Conservation (phyloP, 2,113 vertebrate species). For the Ailurus styani region DNA sequence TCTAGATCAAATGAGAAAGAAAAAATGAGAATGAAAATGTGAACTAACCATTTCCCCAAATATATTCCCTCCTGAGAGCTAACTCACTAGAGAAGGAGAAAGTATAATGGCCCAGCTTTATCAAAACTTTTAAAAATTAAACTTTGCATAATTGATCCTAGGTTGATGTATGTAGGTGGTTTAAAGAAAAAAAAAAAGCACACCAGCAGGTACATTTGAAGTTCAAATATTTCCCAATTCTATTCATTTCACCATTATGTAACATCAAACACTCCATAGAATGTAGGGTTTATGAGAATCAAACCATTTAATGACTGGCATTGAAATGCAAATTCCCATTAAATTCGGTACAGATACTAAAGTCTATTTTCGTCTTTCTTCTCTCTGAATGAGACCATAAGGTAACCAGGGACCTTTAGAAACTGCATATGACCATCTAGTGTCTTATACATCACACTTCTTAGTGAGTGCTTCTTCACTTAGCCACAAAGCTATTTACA, state of each 20-base stretch:
- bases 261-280: constrained; percentile 25
- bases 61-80: neutral
- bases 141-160: constrained; percentile 5
- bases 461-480: neutral
- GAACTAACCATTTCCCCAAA: neutral
- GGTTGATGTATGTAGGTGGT: neutral
- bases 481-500: neutral
- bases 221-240: constrained; percentile 36
- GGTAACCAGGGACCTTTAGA: neutral
- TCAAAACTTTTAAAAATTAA: constrained; percentile 42
- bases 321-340: constrained; percentile 51
- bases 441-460: neutral
- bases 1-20: neutral
- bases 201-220: neutral
- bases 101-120: neutral
- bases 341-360: neutral
- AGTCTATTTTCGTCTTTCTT: constrained; percentile 44
- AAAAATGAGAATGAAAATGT: neutral
- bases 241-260: constrained; percentile 41
- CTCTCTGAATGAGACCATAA: neutral
- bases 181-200: neutral
- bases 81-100: neutral
- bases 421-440: neutral
- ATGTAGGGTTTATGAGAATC: constrained; percentile 21
- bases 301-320: constrained; percentile 19